Conservation (phyloP, 1,140 invertebrate species). For the Centruroides sculpturatus region DNA sequence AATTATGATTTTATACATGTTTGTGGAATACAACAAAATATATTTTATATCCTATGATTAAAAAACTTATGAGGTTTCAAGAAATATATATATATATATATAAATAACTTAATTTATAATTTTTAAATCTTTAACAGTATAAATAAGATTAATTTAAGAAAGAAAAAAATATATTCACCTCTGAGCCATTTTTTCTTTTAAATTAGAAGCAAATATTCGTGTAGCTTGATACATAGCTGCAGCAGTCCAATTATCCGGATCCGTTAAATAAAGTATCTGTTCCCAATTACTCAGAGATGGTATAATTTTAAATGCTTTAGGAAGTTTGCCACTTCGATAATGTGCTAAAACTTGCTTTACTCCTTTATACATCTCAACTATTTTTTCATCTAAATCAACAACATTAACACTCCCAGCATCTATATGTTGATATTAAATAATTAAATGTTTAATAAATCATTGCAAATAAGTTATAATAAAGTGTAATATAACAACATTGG, state of each 20-base stretch:
- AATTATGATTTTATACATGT: no score
- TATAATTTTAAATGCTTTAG: constrained; percentile 96
- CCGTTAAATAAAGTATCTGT: constrained; percentile 61
- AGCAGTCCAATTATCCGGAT: constrained; percentile 50
- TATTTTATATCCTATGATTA: no score
- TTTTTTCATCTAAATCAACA: constrained; percentile 10
- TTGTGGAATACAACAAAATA: no score
- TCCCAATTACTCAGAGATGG: constrained; percentile 92
- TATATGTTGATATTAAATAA: neutral
- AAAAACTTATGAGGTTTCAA: no score
- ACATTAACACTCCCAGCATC: constrained; percentile 2
- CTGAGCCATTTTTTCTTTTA: constrained; percentile 93
- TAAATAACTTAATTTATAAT: neutral
- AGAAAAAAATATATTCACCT: constrained; percentile 29
- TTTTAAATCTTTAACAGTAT: neutral
- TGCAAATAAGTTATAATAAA: no score
- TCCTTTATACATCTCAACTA: constrained; percentile 61
- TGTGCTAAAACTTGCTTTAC: constrained; percentile 68
- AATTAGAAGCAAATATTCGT: constrained; percentile 87
- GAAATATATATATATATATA: neutral
- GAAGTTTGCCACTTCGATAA: constrained; percentile 90
- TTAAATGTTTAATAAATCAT: no score
- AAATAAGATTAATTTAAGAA: no score
- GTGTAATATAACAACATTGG: no score
- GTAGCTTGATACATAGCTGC: constrained; percentile 94